A percentile compares a stretch with the other conserved stretches of the same genome.
Evolutionary conservation across 2,888 invertebrate genomes (phyloP).

Genomic region (Tetragnatha montana): DNA sequence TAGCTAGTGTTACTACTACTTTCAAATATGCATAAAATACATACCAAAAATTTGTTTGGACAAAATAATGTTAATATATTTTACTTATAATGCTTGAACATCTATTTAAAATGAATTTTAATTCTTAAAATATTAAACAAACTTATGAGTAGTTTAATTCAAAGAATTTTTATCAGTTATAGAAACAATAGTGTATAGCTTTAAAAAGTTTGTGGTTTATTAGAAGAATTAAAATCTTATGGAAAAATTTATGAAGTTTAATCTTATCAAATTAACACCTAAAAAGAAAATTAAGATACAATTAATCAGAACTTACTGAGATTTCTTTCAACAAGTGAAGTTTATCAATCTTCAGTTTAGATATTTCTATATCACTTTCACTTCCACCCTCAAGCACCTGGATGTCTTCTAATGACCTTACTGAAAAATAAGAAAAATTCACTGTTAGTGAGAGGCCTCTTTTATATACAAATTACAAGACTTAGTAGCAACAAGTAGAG

Average conservation of each 20-base stretch:
- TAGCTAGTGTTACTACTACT: neutral
- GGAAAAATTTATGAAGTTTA: neutral
- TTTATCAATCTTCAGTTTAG: slow-evolving; percentile 94
- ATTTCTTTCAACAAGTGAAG: slow-evolving; percentile 94
- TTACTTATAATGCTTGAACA: too few relatives aligned
- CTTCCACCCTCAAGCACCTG: slow-evolving; percentile 80
- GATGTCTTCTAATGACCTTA: slow-evolving; percentile 69
- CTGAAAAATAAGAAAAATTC: slow-evolving; percentile 3
- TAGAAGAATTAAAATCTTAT: too few relatives aligned
- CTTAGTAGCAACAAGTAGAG: too few relatives aligned
- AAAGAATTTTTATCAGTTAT: neutral
- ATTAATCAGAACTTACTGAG: slow-evolving; percentile 84
- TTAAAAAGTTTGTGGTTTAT: neutral
- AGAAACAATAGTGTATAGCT: neutral
- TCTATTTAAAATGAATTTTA: neutral
- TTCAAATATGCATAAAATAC: too few relatives aligned
- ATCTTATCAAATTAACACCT: neutral
- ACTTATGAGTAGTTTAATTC: neutral
- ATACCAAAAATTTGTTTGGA: too few relatives aligned
- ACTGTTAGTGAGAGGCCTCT: too few relatives aligned
- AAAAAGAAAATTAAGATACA: neutral
- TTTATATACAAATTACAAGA: too few relatives aligned
- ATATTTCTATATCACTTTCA: slow-evolving; percentile 88
- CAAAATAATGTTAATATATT: too few relatives aligned
- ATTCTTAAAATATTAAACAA: neutral